These are phyloP conservation scores for Stichopus horrens DNA, from an alignment of 53 echinoderm and acorn worm species.

Conservation along the genomic window DNA sequence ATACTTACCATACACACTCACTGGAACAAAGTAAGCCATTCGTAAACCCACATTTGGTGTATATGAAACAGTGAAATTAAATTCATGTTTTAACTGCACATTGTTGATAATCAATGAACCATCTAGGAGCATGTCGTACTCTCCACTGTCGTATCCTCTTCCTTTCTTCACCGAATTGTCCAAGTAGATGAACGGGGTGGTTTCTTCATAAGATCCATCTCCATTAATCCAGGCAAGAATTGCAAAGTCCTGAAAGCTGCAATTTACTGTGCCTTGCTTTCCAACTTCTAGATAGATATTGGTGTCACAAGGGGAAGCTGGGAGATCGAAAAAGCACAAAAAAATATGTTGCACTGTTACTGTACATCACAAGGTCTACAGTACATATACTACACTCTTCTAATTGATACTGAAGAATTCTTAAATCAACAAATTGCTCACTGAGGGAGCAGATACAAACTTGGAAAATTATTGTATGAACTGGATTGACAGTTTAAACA, in stretches of 20 bases:
- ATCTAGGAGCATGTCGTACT: not conserved
- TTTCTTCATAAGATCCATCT: not conserved
- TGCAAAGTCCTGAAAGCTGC: not conserved
- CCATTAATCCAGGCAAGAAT: not conserved
- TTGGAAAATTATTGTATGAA: too few species aligned
- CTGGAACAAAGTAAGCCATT: not conserved
- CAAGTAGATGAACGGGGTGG: not conserved
- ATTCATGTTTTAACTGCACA: not conserved
- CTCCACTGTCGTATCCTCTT: not conserved
- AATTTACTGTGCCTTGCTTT: not conserved
- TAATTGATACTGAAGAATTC: too few species aligned
- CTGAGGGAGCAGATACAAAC: too few species aligned
- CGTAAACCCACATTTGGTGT: not conserved
- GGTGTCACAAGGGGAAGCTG: not conserved
- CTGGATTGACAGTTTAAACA: too few species aligned
- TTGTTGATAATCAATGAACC: not conserved
- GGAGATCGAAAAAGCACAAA: not conserved
- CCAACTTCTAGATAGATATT: not conserved
- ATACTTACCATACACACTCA: not conserved
- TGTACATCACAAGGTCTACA: too few species aligned
- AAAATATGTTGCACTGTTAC: too few species aligned
- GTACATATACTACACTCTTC: too few species aligned
- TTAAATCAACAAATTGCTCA: too few species aligned
- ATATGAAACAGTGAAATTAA: not conserved
- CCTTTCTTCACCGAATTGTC: not conserved